Conservation (phyloP, 2,797 vertebrate genomes). For the Rousettus madagascariensis region DNA sequence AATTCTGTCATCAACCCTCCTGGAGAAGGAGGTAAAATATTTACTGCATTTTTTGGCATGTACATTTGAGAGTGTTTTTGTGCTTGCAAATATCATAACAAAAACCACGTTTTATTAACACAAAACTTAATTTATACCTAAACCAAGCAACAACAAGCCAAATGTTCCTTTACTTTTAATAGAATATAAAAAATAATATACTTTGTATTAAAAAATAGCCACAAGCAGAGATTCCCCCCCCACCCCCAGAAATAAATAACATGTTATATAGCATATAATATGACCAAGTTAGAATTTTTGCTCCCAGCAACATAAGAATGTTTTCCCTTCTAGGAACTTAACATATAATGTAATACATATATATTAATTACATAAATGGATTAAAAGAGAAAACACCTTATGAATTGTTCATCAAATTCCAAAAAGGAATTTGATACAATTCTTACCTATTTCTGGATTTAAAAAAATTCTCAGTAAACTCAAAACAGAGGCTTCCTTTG, state of each 20-base stretch:
- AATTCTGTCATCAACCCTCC: background rate
- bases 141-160: background rate
- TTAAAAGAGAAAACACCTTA: slow-evolving; percentile 35
- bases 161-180: background rate
- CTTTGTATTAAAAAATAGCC: background rate
- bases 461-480: background rate
- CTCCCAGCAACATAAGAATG: background rate
- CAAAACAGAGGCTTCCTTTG: background rate
- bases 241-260: background rate
- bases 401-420: background rate
- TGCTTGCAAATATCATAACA: background rate
- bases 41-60: background rate
- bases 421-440: background rate
- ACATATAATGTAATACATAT: background rate
- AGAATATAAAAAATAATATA: background rate
- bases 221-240: background rate
- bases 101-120: background rate
- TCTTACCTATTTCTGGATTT: slow-evolving; percentile 28
- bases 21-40: background rate
- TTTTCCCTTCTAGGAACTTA: background rate
- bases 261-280: background rate
- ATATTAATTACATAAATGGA: background rate
- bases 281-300: background rate
- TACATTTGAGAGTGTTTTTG: background rate
- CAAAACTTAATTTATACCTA: background rate